These are phyloP conservation scores for Calliphora vicina DNA, from an alignment of 1,140 invertebrate species.

Conservation along the genomic window DNA sequence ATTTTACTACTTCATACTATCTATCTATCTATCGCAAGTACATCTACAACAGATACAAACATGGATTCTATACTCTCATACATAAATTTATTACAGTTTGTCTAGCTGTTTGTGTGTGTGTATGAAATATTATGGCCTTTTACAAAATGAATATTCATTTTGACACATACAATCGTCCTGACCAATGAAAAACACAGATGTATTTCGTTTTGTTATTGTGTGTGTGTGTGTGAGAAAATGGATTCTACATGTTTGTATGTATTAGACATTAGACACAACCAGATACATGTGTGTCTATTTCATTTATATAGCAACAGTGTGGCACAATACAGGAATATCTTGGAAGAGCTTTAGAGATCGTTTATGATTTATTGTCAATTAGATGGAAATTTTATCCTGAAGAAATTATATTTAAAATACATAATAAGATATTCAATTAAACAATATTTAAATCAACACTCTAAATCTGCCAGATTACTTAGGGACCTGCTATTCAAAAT, in stretches of 20 bases:
- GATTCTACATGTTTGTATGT: not conserved
- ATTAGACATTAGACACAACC: not conserved
- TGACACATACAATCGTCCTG: slow-evolving; percentile 18
- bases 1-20: not conserved
- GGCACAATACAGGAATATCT: too few species aligned
- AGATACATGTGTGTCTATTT: not conserved
- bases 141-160: slow-evolving; percentile 30
- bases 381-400: too few species aligned
- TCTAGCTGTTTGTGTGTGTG: too few species aligned
- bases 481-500: too few species aligned
- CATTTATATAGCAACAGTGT: not conserved
- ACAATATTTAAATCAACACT: too few species aligned
- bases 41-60: not conserved
- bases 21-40: not conserved
- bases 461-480: too few species aligned
- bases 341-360: too few species aligned
- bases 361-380: too few species aligned
- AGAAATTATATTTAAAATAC: too few species aligned
- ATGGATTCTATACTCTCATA: not conserved
- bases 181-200: not conserved
- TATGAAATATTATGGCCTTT: too few species aligned
- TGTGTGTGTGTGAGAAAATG: not conserved
- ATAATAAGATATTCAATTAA: too few species aligned
- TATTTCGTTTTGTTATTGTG: not conserved
- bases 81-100: not conserved